These are phyloP conservation scores for Eristalinus sepulchralis DNA, from an alignment of 2,888 invertebrate genomes.

Conservation along the genomic window DNA sequence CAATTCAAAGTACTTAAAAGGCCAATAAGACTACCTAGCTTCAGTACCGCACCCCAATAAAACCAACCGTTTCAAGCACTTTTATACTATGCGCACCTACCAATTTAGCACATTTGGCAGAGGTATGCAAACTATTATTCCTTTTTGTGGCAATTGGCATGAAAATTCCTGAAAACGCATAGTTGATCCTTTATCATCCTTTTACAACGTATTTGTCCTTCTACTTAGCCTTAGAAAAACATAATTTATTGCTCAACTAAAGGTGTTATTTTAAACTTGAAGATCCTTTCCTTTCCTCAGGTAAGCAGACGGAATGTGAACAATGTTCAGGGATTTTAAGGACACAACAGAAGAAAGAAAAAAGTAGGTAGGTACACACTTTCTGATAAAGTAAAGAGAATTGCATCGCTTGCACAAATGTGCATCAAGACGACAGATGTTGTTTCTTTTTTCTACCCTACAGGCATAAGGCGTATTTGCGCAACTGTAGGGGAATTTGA, in stretches of 20 bases:
- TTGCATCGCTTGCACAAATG: conserved; percentile 34
- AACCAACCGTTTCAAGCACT: no score
- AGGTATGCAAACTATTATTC: background rate
- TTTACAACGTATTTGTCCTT: background rate
- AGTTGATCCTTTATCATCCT: background rate
- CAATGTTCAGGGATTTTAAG: conserved; percentile 1
- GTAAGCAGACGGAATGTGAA: background rate
- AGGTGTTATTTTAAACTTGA: conserved; percentile 9
- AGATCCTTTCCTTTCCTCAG: conserved; percentile 7
- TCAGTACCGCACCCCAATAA: no score
- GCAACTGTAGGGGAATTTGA: conserved; percentile 11
- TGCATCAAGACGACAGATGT: conserved; percentile 54
- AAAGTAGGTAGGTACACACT: background rate
- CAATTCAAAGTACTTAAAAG: no score
- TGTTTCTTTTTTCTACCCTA: conserved; percentile 1
- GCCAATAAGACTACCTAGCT: no score
- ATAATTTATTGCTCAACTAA: conserved; percentile 6
- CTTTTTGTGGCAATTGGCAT: background rate
- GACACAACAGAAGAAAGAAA: background rate
- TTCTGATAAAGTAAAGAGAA: conserved; percentile 2
- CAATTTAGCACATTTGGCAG: background rate
- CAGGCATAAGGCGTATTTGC: conserved; percentile 2
- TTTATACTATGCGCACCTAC: no score
- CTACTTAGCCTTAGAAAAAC: conserved; percentile 18
- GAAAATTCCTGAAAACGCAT: background rate